Base-by-base conservation (phyloP, 2,113 vertebrate species). In the Steatornis caripensis region DNA sequence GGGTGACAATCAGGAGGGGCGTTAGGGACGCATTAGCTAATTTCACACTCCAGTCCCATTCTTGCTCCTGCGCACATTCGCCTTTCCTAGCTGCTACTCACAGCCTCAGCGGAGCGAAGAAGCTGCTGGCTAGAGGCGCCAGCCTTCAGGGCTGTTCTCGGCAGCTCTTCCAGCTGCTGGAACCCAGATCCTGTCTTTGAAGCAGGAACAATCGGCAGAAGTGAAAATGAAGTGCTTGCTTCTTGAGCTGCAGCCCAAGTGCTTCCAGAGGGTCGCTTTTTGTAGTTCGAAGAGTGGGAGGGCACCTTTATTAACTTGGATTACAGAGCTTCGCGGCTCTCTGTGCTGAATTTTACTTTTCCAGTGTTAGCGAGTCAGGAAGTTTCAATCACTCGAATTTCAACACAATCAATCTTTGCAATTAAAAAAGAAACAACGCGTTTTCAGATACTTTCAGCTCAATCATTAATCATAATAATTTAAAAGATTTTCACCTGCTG, bases 401-500 rank as follows among this genome's bases (percentile, higher is more conserved):
- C 49, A 71, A 61, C 80, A 84, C 89, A 94, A 82, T 71, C 76
- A 29, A 62, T 45, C 36, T 82, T 78, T 9, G 83, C 87, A 66
- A 93, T 89, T 84, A 87, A 61, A 84, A 69, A 87, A 92, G 55
- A 82, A 95, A 75, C 79, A 88, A 60, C 84, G 2, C 20, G 72
- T 8, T 95, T 96, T 77, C 54, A 83, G 88, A 79, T 48, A 53
- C 76, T 91, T 80, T 30, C 8, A 5, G 64, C 11, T 57, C 49
- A 92, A 89, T 76, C 88, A 74, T 91, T 96, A 89, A 86, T 84
- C 84, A 84, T 80, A 62, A n/a, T 75, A 26, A 90, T 90, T 93
- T 80, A 87, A 87, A 95, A 87, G 79, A 89, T 72, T 78, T 93
- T 96, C 49, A 71, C 87, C 89, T 77, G 82, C 94, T 70, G 85